Conservation (phyloP, 2,888 invertebrate species). For the Eupsilia transversa region DNA sequence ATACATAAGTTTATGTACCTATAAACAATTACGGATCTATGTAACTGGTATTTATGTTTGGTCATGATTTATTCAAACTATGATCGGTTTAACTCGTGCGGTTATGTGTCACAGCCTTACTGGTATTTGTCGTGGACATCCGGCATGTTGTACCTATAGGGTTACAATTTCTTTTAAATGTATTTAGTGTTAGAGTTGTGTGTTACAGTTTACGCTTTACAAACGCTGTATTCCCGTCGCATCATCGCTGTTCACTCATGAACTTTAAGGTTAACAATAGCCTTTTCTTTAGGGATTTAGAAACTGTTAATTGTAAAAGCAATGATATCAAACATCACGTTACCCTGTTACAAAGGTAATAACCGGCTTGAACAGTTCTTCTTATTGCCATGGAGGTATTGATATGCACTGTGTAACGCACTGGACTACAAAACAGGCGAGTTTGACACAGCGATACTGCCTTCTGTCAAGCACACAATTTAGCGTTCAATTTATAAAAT, state of each 20-base stretch:
- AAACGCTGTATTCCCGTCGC: background rate
- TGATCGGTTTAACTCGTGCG: background rate
- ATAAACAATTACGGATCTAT: constrained; percentile 25
- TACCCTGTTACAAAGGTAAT: background rate
- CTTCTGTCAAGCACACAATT: background rate
- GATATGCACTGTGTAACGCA: background rate
- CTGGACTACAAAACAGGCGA: background rate
- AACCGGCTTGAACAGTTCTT: background rate
- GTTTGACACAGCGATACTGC: background rate
- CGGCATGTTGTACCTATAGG: background rate
- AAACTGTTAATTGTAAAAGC: background rate
- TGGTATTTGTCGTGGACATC: too few species aligned
- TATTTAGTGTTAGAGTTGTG: too few species aligned
- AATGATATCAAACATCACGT: background rate
- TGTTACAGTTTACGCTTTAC: background rate
- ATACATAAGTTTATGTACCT: background rate
- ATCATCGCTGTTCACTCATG: background rate
- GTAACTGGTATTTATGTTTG: background rate
- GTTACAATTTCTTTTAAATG: too few species aligned
- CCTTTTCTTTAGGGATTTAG: too few species aligned
- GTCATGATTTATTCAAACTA: constrained; percentile 14
- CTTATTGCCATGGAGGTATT: too few species aligned
- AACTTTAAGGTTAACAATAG: too few species aligned
- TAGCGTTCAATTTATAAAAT: too few species aligned
- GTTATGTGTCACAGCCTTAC: constrained; percentile 25